These are phyloP conservation scores for Geotrupes spiniger DNA, from an alignment of 2,888 invertebrate genomes.

Conservation along the genomic window DNA sequence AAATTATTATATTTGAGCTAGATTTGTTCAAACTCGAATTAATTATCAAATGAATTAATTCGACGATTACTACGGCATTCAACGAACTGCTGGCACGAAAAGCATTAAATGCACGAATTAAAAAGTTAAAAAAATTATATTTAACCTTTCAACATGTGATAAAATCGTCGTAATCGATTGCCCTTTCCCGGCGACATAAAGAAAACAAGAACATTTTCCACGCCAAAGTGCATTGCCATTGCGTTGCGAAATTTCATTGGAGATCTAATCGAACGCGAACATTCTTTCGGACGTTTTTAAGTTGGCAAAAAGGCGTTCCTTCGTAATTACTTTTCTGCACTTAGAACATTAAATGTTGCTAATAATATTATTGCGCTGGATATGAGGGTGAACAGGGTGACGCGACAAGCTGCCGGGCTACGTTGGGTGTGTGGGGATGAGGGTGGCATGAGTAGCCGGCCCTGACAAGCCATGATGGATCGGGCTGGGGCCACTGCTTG, in stretches of 20 bases:
- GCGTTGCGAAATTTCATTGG: not conserved
- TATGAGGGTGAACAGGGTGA: constrained; percentile 20
- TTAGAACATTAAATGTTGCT: constrained; percentile 27
- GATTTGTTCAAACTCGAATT: too few species aligned
- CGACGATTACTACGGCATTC: too few species aligned
- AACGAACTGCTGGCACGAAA: not conserved
- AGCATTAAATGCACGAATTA: constrained; percentile 2
- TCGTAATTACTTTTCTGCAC: constrained; percentile 25
- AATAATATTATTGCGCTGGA: constrained; percentile 28
- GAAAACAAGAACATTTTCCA: not conserved
- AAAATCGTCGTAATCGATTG: too few species aligned
- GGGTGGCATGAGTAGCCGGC: constrained; percentile 50
- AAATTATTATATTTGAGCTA: too few species aligned
- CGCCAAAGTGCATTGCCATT: not conserved
- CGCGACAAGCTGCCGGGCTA: constrained; percentile 37
- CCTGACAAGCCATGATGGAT: constrained; percentile 54
- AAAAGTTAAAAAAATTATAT: not conserved
- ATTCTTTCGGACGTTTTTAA: too few species aligned
- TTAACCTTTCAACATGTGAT: not conserved
- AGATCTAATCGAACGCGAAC: too few species aligned
- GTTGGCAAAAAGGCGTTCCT: too few species aligned
- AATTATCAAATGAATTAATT: too few species aligned
- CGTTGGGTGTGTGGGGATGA: constrained; percentile 46
- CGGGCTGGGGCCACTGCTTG: constrained; percentile 50
- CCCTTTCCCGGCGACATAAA: not conserved